A percentile compares a stretch with the other conserved stretches of the same genome.
Conservation (phyloP, 2,113 vertebrate genomes). For the Hirundichthys speculiger region DNA sequence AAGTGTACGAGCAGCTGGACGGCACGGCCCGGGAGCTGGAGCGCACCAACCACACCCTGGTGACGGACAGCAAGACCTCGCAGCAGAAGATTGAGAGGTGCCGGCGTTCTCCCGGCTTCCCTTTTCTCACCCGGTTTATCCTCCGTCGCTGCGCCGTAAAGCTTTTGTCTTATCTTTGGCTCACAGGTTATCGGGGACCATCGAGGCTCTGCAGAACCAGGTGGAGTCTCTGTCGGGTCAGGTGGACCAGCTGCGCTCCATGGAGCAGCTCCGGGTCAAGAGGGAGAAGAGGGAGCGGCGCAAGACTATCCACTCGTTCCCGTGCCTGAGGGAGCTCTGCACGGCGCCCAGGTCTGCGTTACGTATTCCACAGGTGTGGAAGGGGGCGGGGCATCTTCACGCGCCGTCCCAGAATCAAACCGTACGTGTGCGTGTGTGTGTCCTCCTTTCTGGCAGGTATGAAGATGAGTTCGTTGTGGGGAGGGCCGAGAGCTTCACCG, state of each 20-base stretch:
- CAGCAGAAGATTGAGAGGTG: slow-evolving; percentile 96
- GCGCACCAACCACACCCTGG: slow-evolving; percentile 89
- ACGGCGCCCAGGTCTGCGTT: slow-evolving; percentile 82
- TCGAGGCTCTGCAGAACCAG: slow-evolving; percentile 91
- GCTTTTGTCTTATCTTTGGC: background rate
- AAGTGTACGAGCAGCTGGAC: slow-evolving; percentile 97
- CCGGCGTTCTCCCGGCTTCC: background rate
- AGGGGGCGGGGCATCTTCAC: background rate
- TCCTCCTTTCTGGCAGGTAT: slow-evolving; percentile 37
- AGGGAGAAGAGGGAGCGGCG: slow-evolving; percentile 92
- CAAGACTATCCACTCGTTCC: slow-evolving; percentile 95
- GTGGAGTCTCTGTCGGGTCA: slow-evolving; percentile 93
- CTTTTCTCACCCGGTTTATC: background rate
- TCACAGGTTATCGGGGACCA: slow-evolving; percentile 88
- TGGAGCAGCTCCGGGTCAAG: slow-evolving; percentile 90
- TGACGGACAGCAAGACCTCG: slow-evolving; percentile 91
- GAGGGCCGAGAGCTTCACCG: slow-evolving; percentile 72
- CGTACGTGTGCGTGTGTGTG: background rate
- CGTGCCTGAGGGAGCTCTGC: slow-evolving; percentile 93
- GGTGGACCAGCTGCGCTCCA: slow-evolving; percentile 89
- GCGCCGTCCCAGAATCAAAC: background rate
- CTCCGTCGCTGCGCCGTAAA: background rate
- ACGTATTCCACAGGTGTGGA: background rate
- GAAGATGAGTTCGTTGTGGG: slow-evolving; percentile 67
- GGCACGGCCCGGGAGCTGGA: slow-evolving; percentile 92